Conservation (phyloP, 2,888 invertebrate genomes). For the Teinopalpus imperialis region DNA sequence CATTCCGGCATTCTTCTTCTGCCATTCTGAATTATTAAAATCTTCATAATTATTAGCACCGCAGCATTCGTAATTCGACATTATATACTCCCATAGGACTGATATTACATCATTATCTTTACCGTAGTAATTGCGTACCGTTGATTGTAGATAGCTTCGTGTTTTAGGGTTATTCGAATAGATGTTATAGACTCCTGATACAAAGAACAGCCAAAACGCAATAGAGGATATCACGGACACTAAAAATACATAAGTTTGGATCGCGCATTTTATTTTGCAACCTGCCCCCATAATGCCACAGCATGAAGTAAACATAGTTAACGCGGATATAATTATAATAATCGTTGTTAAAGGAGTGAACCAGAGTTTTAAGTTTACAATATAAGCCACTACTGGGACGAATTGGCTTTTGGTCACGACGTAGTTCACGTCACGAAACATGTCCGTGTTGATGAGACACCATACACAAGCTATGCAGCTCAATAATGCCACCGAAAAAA, state of each 20-base stretch:
- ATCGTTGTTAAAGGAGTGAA: constrained; percentile 57
- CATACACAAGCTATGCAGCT: constrained; percentile 56
- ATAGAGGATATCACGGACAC: constrained; percentile 47
- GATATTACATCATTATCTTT: constrained; percentile 61
- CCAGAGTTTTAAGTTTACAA: constrained; percentile 62
- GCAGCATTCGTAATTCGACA: constrained; percentile 66
- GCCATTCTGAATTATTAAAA: constrained; percentile 57
- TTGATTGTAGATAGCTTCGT: constrained; percentile 40
- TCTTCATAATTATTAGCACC: constrained; percentile 56
- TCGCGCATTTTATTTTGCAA: constrained; percentile 62
- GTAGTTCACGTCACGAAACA: constrained; percentile 67
- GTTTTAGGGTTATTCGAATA: constrained; percentile 55
- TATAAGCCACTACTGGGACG: constrained; percentile 52
- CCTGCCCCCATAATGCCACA: constrained; percentile 69
- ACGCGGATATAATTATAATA: constrained; percentile 48
- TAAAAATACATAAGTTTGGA: constrained; percentile 64
- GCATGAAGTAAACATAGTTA: constrained; percentile 62
- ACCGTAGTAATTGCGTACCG: constrained; percentile 54
- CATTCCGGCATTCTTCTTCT: constrained; percentile 42
- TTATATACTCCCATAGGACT: constrained; percentile 56
- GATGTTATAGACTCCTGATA: constrained; percentile 61
- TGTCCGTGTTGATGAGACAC: constrained; percentile 63
- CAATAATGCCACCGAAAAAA: constrained; percentile 52
- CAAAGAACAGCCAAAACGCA: constrained; percentile 60
- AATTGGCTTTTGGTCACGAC: constrained; percentile 58